These are phyloP conservation scores for Setophaga coronata DNA, from an alignment of 2,113 vertebrate genomes.

Conservation along the genomic window DNA sequence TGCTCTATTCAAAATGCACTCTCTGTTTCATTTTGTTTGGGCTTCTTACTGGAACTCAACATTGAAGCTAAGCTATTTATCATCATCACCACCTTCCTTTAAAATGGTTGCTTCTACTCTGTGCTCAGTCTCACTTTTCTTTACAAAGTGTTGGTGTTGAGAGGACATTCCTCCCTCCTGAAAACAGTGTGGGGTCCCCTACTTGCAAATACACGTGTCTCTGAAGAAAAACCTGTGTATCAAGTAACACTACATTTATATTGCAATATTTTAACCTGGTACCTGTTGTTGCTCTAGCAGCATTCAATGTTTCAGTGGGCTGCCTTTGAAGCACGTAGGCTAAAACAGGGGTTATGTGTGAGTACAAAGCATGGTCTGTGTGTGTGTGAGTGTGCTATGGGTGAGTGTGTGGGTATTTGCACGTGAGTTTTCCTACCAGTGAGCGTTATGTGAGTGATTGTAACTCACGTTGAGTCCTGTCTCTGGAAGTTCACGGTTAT, in stretches of 20 bases:
- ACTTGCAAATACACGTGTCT: not conserved
- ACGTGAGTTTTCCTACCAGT: not conserved
- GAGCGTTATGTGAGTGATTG: not conserved
- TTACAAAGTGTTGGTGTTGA: not conserved
- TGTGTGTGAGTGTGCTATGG: not conserved
- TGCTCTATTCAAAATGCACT: not conserved
- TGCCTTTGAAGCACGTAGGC: conserved; percentile 39
- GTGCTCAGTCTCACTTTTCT: not conserved
- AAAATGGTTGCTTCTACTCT: not conserved
- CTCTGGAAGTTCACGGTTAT: conserved; percentile 54
- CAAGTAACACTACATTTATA: conserved; percentile 55
- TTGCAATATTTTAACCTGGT: conserved; percentile 63
- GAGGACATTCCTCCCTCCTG: not conserved
- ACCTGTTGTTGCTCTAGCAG: conserved; percentile 63
- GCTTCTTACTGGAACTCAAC: conserved; percentile 16
- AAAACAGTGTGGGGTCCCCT: not conserved
- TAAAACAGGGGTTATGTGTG: conserved; percentile 34
- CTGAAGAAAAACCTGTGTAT: conserved; percentile 35
- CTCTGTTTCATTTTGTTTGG: not conserved
- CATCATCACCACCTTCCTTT: not conserved
- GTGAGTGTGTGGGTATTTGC: conserved; percentile 26
- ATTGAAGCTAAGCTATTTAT: conserved; percentile 53
- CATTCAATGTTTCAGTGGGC: conserved; percentile 39
- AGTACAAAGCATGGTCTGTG: conserved; percentile 14
- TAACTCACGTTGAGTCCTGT: conserved; percentile 39